Base-by-base conservation (phyloP, 2,888 invertebrate genomes). In the Mesopsocus fuscifrons region DNA sequence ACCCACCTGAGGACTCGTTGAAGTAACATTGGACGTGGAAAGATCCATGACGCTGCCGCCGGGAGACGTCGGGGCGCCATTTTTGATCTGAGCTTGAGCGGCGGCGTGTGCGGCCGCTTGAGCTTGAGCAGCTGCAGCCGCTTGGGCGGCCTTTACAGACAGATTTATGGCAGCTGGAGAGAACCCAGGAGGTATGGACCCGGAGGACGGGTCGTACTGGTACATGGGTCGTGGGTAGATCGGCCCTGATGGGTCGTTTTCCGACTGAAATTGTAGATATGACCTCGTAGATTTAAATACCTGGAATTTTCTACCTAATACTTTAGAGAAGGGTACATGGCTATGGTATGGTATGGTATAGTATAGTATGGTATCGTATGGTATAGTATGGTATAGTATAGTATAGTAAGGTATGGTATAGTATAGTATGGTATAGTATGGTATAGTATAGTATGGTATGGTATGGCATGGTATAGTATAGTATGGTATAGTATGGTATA, bases 41-140 rank as follows among this genome's bases (percentile, higher is more conserved):
- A 85, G 69, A 64, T 85, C 85, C 65, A 85, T 83, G 52, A 84
- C 83, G 11, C 83, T 80, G 48, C 79, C 77, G 41, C 77, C 77
- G 32, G 77, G 70, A 45, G 79, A 75, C 47, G 81, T 75, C 35
- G 82, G 82, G 15, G 74, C 73, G 26, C 68, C 68, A 49, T 21
- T 21, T 20, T 38, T 38, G 3, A 38, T 17, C 38, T 38, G 38
- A 16, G 20, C 38, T 11, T 38, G 34, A 18, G 43, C 43, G 46
- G 34, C 30, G 34, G 44, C 34, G 34, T 31, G 20, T 21, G 43
- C 43, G 18, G 41, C 32, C 30, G 41, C 58, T 46, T 61, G 61
- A 15, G 72, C 70, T 55, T 75, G 75, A 54, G 74, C 72, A 42
- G 50, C 46, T 13, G 52, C 51, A 11, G 52, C 52, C 48, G 75